Percentiles rank a stretch among this genome's conserved stretches.
Conservation (phyloP, 2,797 vertebrate species). For the Gambelia wislizenii region DNA sequence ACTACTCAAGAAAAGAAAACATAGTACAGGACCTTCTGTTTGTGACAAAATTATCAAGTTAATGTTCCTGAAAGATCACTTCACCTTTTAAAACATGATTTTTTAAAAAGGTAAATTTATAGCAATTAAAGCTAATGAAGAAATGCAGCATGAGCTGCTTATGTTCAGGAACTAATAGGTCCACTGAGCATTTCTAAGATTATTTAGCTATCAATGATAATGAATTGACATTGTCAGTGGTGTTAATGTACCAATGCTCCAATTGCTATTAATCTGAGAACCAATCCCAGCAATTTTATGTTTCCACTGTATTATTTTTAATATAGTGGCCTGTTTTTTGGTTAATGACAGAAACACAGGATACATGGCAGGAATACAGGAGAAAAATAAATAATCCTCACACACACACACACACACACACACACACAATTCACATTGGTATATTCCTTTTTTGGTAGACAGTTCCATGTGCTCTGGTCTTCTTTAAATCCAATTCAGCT, state of each 20-base stretch:
- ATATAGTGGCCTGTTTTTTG: slow-evolving; percentile 38
- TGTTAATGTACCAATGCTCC: slow-evolving; percentile 77
- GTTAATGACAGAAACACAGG: slow-evolving; percentile 62
- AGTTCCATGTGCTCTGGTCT: slow-evolving; percentile 38
- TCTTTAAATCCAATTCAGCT: slow-evolving; percentile 49
- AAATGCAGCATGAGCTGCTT: slow-evolving; percentile 86
- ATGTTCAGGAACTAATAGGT: slow-evolving; percentile 86
- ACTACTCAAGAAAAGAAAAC: slow-evolving; percentile 77
- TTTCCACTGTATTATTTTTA: slow-evolving; percentile 65
- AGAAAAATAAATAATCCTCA: slow-evolving; percentile 15
- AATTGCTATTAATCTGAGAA: slow-evolving; percentile 66
- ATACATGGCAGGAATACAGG: not conserved
- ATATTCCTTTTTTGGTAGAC: slow-evolving; percentile 47
- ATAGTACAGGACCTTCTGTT: slow-evolving; percentile 81
- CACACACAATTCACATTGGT: not conserved
- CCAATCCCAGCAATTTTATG: slow-evolving; percentile 64
- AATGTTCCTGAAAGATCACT: slow-evolving; percentile 86
- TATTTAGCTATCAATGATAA: slow-evolving; percentile 86
- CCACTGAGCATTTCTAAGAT: slow-evolving; percentile 84
- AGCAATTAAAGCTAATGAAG: slow-evolving; percentile 88
- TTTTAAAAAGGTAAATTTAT: slow-evolving; percentile 86
- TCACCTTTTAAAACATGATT: slow-evolving; percentile 85
- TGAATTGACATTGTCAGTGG: slow-evolving; percentile 83
- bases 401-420: not conserved
- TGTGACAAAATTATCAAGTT: slow-evolving; percentile 84